Evolutionary conservation across 23 tunicate species (phyloP).

Genomic region (Ciona savignyi): DNA sequence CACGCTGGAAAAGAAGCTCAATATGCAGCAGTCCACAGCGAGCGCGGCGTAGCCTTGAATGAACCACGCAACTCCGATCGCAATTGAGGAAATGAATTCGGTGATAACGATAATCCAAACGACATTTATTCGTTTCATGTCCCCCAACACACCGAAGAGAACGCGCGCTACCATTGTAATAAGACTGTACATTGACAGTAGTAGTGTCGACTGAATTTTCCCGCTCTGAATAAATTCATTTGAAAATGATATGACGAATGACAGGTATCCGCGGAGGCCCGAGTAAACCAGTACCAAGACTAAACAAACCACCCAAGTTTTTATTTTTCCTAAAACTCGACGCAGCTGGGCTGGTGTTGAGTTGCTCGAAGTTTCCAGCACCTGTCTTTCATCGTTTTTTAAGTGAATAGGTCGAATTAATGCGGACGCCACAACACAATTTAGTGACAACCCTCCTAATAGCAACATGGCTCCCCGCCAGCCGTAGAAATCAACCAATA

Average conservation of each 20-base stretch:
- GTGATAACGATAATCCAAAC: slow-evolving; percentile 1
- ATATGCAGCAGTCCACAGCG: neutral
- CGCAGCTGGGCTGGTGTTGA: neutral
- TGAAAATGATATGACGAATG: slow-evolving; percentile 3
- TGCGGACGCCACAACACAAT: slow-evolving; percentile 24
- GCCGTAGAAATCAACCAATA: slow-evolving; percentile 7
- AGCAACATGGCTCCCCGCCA: slow-evolving; percentile 17
- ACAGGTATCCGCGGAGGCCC: slow-evolving; percentile 5
- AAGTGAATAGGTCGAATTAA: slow-evolving; percentile 9
- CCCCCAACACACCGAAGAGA: slow-evolving; percentile 8
- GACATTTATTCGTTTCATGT: neutral
- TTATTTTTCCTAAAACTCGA: neutral
- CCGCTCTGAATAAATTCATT: neutral
- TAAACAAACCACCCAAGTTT: slow-evolving; percentile 10
- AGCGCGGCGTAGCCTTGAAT: neutral
- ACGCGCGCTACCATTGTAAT: slow-evolving; percentile 8
- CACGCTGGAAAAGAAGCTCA: neutral
- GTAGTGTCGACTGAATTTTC: neutral
- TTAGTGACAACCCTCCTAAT: slow-evolving; percentile 11
- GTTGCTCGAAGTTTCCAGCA: neutral
- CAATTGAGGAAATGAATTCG: neutral
- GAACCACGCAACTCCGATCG: neutral
- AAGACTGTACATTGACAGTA: slow-evolving; percentile 9
- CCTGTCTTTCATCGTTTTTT: slow-evolving; percentile 1
- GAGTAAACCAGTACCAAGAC: neutral